Percentiles rank a stretch among this genome's conserved stretches.
These are phyloP conservation scores for Coracias cyanogaster DNA, from an alignment of 2,797 vertebrate species.

Conservation along the genomic window DNA sequence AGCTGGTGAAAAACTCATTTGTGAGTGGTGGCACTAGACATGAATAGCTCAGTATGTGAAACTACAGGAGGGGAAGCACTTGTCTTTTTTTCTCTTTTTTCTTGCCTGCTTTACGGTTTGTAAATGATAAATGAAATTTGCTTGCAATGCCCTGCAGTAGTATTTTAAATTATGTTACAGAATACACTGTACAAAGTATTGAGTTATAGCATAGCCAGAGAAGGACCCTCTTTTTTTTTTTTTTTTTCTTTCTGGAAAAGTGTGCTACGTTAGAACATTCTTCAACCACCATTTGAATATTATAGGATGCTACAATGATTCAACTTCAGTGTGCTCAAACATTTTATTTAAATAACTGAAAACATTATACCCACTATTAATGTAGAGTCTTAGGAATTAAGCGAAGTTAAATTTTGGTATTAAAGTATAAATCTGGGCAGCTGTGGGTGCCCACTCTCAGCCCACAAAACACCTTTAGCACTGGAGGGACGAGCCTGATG, in stretches of 20 bases:
- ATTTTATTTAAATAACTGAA: neutral
- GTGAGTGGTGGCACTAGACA: neutral
- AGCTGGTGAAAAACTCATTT: conserved; percentile 20
- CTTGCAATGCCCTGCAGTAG: neutral
- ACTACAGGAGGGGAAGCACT: conserved; percentile 1
- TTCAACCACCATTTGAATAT: neutral
- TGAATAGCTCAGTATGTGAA: conserved; percentile 8
- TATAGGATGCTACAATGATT: neutral
- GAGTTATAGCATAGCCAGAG: conserved; percentile 1
- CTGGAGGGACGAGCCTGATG: neutral
- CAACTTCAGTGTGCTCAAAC: neutral
- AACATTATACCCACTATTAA: neutral
- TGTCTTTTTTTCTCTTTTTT: neutral
- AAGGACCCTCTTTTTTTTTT: neutral
- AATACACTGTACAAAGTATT: neutral
- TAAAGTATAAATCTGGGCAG: neutral
- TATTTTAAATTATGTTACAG: conserved; percentile 47
- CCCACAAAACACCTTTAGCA: neutral
- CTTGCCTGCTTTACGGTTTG: conserved; percentile 51
- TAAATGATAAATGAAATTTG: conserved; percentile 65
- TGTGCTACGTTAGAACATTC: neutral
- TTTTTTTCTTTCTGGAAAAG: neutral
- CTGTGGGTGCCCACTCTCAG: neutral
- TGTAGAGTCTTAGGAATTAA: neutral
- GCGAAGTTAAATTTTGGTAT: neutral